Evolutionary conservation across 2,888 invertebrate genomes (phyloP).

Genomic region (Aradus depressus): DNA sequence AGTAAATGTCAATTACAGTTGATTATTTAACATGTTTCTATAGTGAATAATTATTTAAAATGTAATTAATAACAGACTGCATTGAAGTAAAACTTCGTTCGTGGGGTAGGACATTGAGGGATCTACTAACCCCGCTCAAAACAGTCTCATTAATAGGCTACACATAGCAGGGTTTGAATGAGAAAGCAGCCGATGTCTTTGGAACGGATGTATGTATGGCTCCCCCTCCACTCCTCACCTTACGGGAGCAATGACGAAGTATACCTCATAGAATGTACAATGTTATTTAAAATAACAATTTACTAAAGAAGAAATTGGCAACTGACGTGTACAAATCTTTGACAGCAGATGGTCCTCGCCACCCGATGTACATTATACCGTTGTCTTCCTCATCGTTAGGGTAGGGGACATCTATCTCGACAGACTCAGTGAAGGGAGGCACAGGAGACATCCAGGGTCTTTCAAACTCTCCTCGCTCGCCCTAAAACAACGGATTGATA

Average conservation of each 20-base stretch:
- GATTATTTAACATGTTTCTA: too few relatives aligned
- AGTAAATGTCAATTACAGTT: too few relatives aligned
- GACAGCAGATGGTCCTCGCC: slow-evolving; percentile 63
- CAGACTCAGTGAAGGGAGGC: slow-evolving; percentile 49
- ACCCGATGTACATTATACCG: slow-evolving; percentile 64
- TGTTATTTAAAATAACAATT: background rate
- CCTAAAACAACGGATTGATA: slow-evolving; percentile 35
- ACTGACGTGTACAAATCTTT: slow-evolving; percentile 40
- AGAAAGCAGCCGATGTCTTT: too few relatives aligned
- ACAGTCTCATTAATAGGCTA: too few relatives aligned
- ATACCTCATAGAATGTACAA: too few relatives aligned
- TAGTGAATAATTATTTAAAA: too few relatives aligned
- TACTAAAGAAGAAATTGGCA: background rate
- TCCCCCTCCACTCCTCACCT: background rate
- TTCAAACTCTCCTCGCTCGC: slow-evolving; percentile 45
- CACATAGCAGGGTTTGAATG: too few relatives aligned
- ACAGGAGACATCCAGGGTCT: slow-evolving; percentile 68
- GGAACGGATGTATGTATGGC: background rate
- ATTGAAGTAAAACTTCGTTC: too few relatives aligned
- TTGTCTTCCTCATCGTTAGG: slow-evolving; percentile 76
- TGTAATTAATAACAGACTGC: too few relatives aligned
- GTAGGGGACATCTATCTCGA: slow-evolving; percentile 50
- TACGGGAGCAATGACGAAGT: too few relatives aligned
- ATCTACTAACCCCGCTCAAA: too few relatives aligned
- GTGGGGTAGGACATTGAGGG: too few relatives aligned